Evolutionary conservation across 2,113 vertebrate species (phyloP), one percentile per base, ranked within the genome.

Genomic region (Illadopsis cleaveri): DNA sequence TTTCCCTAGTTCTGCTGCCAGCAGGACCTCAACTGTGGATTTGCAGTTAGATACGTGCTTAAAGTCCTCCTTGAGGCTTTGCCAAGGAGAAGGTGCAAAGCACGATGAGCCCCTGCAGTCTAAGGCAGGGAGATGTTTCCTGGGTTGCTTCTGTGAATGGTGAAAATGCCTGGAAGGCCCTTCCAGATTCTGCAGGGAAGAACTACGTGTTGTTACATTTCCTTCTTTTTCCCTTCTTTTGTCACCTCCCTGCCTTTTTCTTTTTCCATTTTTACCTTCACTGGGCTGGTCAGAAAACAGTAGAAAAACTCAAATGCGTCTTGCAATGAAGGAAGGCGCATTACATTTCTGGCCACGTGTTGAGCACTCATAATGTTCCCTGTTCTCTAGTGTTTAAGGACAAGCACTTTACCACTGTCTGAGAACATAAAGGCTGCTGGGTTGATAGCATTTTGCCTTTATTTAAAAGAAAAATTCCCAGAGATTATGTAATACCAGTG

Each of bases 1-100:
- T 90, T 96, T 93, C 92, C 79, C 68, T 75, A 4, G 71, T 69
- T 76, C 37, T 92, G 85, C 58, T 95, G 92, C 79, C 94, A 96
- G 93, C 90, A 88, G 92, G 93, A 90, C 79, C 80, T 95, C 68
- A 89, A 0, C 76, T 66, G 61, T 72, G 69, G 50, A 14, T 89
- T 82, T 93, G 86, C 86, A 71, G 69, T 92, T 92, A 47, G 72
- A 22, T 88, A 51, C 0, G 0, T 92, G 79, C 72, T 64, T 37
- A 21, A 64, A 56, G 44, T n/a, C 12, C 33, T 64, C 54, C 66
- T 54, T 77, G 65, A 71, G 83, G 45, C 96, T 97, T 9, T 66
- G 86, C 76, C 86, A 92, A 61, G 44, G 56, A 64, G 76, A 89
- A 51, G 85, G 77, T 82, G 82, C 64, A 75, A 30, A 88, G 37